Conservation (phyloP, 2,888 invertebrate species). For the Pinctada fucata region DNA sequence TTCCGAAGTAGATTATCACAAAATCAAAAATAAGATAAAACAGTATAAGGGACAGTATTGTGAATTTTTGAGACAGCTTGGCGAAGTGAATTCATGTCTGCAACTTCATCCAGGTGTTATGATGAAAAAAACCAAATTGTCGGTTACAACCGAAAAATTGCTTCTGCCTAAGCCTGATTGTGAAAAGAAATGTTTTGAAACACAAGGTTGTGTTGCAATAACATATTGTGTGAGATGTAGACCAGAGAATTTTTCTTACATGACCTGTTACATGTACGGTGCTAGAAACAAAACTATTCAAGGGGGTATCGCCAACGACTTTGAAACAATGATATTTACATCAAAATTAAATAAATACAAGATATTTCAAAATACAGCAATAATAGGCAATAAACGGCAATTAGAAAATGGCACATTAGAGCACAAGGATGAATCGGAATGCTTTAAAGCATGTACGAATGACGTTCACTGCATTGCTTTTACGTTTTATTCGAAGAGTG, state of each 20-base stretch:
- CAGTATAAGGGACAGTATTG: slow-evolving; percentile 21
- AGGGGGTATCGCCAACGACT: neutral
- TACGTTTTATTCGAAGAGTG: neutral
- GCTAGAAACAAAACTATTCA: neutral
- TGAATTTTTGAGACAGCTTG: slow-evolving; percentile 1
- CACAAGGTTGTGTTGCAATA: neutral
- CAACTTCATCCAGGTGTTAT: neutral
- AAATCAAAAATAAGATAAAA: slow-evolving; percentile 20
- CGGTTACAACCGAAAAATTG: neutral
- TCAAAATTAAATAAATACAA: neutral
- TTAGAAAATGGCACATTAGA: neutral
- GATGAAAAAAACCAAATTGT: neutral
- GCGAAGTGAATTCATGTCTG: slow-evolving; percentile 20
- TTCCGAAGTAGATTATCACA: slow-evolving; percentile 22
- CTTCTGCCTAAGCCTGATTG: neutral
- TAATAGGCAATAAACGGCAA: neutral
- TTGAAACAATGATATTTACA: neutral
- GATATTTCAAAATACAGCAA: neutral
- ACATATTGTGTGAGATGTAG: neutral
- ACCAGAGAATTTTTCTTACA: neutral
- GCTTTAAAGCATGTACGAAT: neutral
- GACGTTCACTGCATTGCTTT: neutral
- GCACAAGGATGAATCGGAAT: neutral
- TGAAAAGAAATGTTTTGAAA: neutral
- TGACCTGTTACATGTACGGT: neutral